A percentile compares a stretch with the other conserved stretches of the same genome.
phyloP scores from a whole-genome alignment of 1,140 invertebrate genomes.

The Tribolium madens region DNA sequence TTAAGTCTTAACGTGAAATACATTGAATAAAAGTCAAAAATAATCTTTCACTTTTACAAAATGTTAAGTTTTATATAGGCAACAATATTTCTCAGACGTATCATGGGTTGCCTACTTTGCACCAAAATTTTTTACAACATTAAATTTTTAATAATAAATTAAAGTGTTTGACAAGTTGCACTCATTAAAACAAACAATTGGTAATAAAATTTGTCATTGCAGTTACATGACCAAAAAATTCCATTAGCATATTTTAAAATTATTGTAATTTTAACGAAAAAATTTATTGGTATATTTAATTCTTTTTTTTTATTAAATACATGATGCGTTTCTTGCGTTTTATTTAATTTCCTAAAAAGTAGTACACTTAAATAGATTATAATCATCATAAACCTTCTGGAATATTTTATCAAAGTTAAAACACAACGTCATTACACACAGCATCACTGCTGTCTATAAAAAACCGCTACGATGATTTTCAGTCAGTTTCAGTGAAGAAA shows the following conservation, averaged over 20 bases:
- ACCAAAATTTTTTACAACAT: not conserved
- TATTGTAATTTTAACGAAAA: too few relatives aligned
- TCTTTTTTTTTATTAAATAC: too few relatives aligned
- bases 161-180: not conserved
- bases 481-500: constrained; percentile 1
- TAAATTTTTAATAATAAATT: not conserved
- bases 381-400: not conserved
- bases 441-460: not conserved
- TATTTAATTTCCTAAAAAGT: too few relatives aligned
- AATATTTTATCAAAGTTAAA: constrained; percentile 16
- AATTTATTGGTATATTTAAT: too few relatives aligned
- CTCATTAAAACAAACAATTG: not conserved
- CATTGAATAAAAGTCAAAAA: too few relatives aligned
- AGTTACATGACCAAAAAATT: not conserved
- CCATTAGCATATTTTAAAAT: not conserved
- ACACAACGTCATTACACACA: constrained; percentile 19
- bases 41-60: too few relatives aligned
- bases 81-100: too few relatives aligned
- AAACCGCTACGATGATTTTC: not conserved
- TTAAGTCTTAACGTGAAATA: too few relatives aligned
- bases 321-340: too few relatives aligned
- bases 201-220: not conserved
- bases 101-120: too few relatives aligned
- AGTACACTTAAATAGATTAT: too few relatives aligned
- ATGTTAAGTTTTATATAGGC: too few relatives aligned